Evolutionary conservation across 2,113 vertebrate species (phyloP), one percentile per base, ranked within the genome.

Genomic region (Antechinus flavipes): DNA sequence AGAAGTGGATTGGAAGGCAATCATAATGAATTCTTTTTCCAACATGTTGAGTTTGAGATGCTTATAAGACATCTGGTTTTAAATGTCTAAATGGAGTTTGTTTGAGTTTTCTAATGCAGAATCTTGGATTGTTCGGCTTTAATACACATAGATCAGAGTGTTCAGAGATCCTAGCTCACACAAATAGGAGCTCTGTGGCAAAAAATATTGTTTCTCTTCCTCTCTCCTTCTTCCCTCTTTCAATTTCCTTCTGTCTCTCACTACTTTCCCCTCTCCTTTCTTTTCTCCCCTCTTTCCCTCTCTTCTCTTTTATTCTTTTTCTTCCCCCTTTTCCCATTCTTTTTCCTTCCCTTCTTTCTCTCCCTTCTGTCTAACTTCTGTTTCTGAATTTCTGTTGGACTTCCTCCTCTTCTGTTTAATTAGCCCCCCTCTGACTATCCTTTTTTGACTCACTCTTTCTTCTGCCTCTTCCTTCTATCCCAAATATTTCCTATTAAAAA

Each of bases 401-500:
- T 68, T 14, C 61, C 10, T 58, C 30, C 11, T 35, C 61, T n/a
- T 68, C 61, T 68, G 14, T 68, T 11, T 68, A 3, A 30, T 30
- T 68, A 68, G 23, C 22, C 24, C 26, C 56, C 56, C 26, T 58
- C 56, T 27, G 26, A 58, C 8, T 58, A 0, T 84, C 16, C 35
- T 42, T 8, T 84, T 84, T 16, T 42, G 35, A 84, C n/a, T 84
- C 19, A 1, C n/a, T 84, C 68, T 2, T 35, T 35, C 30, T 84
- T 19, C 68, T 84, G 16, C 16, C 68, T 8, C 35, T 84, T 16
- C 19, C 16, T 5, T 76, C 68, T 42, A 26, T 84, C 68, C n/a
- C 68, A 84, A 42, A 84, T 84, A 19, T 84, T 84, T 91, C 50
- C 42, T 61, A 0, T 58, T 94, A 96, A 47, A 93, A 94, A 96